Evolutionary conservation across 2,113 vertebrate species (phyloP).

Genomic region (Gorsachius goisagi): DNA sequence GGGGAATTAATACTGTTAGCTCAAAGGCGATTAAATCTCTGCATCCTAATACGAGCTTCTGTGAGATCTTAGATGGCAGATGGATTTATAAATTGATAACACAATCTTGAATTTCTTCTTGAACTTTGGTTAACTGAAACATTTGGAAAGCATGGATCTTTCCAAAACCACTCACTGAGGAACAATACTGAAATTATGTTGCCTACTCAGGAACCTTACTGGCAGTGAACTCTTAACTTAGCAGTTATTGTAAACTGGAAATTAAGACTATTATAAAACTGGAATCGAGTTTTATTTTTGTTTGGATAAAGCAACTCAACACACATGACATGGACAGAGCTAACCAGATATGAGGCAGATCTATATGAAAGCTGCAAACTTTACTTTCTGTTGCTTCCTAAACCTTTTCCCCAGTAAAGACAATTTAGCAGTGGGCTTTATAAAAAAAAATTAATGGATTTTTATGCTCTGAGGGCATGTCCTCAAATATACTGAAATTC

Average conservation of each 20-base stretch:
- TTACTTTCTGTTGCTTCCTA: not conserved
- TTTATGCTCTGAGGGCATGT: rapidly evolving
- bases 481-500: not conserved
- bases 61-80: not conserved
- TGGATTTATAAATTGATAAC: not conserved
- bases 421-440: not conserved
- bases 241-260: not conserved
- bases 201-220: not conserved
- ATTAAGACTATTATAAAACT: not conserved
- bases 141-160: not conserved
- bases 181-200: not conserved
- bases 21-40: not conserved
- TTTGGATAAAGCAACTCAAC: not conserved
- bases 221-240: not conserved
- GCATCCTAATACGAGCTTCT: not conserved
- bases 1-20: not conserved
- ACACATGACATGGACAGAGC: not conserved
- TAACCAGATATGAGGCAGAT: not conserved
- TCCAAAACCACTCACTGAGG: not conserved
- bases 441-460: not conserved
- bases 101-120: not conserved
- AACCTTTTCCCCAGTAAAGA: not conserved
- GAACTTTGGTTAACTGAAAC: not conserved
- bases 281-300: not conserved
- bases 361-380: not conserved